Conservation (phyloP, 2,888 invertebrate species). For the Fissipunctia ypsillon region DNA sequence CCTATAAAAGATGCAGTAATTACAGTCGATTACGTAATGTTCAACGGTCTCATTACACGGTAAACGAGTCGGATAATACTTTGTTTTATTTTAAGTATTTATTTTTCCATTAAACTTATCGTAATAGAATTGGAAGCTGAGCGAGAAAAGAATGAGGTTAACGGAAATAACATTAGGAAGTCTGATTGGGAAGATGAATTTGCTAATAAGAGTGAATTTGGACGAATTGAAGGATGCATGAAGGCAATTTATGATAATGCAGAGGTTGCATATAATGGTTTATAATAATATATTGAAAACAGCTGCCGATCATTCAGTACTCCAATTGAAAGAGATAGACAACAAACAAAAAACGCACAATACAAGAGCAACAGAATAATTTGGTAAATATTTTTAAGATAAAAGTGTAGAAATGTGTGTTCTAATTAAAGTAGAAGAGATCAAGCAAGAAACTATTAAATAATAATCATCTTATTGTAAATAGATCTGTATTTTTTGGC, state of each 20-base stretch:
- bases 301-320: not conserved
- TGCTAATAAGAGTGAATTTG: not conserved
- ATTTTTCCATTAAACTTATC: constrained; percentile 24
- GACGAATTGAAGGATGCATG: not conserved
- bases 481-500: constrained; percentile 1
- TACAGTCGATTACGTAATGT: constrained; percentile 35
- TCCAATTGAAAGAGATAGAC: not conserved
- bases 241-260: too few species aligned
- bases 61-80: constrained; percentile 43
- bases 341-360: not conserved
- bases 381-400: not conserved
- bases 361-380: not conserved
- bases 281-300: not conserved
- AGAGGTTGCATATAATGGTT: not conserved
- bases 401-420: not conserved
- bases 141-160: constrained; percentile 28
- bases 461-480: constrained; percentile 37
- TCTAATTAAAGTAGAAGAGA: not conserved
- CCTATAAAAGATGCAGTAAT: constrained; percentile 32
- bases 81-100: constrained; percentile 52
- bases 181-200: not conserved
- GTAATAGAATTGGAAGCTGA: constrained; percentile 34
- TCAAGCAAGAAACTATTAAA: constrained; percentile 6
- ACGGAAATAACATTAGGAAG: not conserved
- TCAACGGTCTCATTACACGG: constrained; percentile 58